Evolutionary conservation across 2,113 vertebrate species (phyloP), one percentile per base, ranked within the genome.

Genomic region (Odocoileus virginianus): DNA sequence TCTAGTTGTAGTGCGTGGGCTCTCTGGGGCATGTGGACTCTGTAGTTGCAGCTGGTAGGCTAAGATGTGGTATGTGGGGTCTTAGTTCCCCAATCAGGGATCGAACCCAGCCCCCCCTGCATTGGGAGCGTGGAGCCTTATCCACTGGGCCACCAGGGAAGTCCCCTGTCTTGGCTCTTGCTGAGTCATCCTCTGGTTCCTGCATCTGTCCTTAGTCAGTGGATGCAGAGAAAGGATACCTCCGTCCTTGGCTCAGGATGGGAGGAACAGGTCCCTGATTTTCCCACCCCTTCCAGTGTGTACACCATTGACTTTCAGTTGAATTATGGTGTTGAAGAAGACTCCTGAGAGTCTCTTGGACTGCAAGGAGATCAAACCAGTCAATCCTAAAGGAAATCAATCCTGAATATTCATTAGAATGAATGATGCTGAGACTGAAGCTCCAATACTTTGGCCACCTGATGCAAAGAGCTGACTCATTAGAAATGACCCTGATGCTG

Each of bases 121-220:
- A 3, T 6, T 21, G 4, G n/a, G 64, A 71, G n/a, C n/a, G 1
- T 0, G 1, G n/a, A 71, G n/a, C n/a, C n/a, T 71, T 21, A 21
- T 71, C 64, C n/a, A 36, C n/a, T 21, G 64, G 64, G 21, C n/a
- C n/a, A 36, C 17, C 17, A 23, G n/a, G n/a, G n/a, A 19, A 71
- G 64, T 6, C 40, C 60, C 13, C 36, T 83, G 30, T 23, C 12
- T 10, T 1, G 25, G 5, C 30, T 82, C 40, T 61, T 33, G 6
- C 52, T 23, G 86, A 78, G 23, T 78, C 16, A 8, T 16, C 23
- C 15, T 55, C 27, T 60, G 52, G 57, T 30, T 78, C 27, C 55
- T 78, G 4, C 30, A 47, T 76, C 79, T 83, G 47, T 64, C 55
- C 15, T 43, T 36, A 23, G 55, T 43, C 71, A 58, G 43, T 45